Evolutionary conservation across 2,797 vertebrate genomes (phyloP), one percentile per base, ranked within the genome.

Genomic region (Urosaurus nigricauda): DNA sequence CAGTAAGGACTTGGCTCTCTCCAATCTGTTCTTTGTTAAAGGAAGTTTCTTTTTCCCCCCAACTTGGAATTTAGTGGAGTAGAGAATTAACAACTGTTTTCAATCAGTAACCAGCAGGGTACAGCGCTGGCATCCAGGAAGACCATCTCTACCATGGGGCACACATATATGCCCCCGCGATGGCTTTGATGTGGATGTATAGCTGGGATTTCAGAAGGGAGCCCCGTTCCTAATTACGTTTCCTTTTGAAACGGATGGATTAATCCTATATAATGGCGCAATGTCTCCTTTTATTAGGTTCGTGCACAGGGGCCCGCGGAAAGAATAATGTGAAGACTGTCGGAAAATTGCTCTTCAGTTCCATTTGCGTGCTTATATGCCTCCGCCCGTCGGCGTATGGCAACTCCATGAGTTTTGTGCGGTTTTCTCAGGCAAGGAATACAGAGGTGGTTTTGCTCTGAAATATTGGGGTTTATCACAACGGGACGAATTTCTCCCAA

Each of bases 71-170:
- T 98, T 98, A 98, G 97, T 98, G 97, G 98, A 98, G 98, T 98
- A 98, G 97, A 98, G 98, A 98, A 98, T 98, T 98, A 98, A 98
- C 98, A 98, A 98, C 98, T 98, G 98, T 98, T 98, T 98, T 97
- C 97, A 98, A 98, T 98, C 98, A 98, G 98, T 97, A 98, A 97
- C 97, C 98, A 98, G 98, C 97, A 95, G 97, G 98, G 95, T 95
- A 96, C 97, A 97, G 97, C 93, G 86, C 96, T 96, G 96, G 94
- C 92, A 93, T 96, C 96, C 95, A 96, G 95, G 94, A 95, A 97
- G 97, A 97, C 95, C 96, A 92, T 95, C 96, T 96, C 96, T 95
- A 95, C 95, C 96, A 97, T 96, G 96, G 97, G 96, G 95, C 96
- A 97, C 96, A 96, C 97, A 98, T 97, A 97, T 97, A 97, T 97